Evolutionary conservation across 2,888 invertebrate species (phyloP).

Genomic region (Petrolisthes manimaculis): DNA sequence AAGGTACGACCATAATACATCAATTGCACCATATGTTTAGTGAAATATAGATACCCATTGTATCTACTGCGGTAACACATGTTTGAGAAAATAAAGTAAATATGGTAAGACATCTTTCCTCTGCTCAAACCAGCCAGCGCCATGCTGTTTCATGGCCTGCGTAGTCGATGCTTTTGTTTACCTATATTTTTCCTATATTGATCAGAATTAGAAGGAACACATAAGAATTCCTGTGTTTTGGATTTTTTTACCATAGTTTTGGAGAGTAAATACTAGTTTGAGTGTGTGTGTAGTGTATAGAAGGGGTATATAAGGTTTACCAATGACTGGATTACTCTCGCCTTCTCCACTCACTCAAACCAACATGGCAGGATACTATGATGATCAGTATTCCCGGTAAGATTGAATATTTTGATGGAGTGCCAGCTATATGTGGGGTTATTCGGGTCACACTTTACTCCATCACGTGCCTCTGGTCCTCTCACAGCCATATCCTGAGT

Average conservation of each 20-base stretch:
- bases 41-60: too few species aligned
- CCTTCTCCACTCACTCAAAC: not conserved
- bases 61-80: too few species aligned
- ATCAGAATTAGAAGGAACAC: not conserved
- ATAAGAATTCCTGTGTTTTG: not conserved
- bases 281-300: not conserved
- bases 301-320: not conserved
- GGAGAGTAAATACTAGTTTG: too few species aligned
- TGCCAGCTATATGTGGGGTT: not conserved
- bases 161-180: conserved; percentile 10
- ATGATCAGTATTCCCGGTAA: conserved; percentile 40
- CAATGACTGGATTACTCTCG: not conserved
- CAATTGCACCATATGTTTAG: too few species aligned
- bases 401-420: conserved; percentile 17
- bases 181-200: not conserved
- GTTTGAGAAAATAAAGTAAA: not conserved
- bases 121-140: conserved; percentile 8
- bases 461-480: too few species aligned
- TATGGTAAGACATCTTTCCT: not conserved
- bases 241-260: too few species aligned
- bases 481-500: too few species aligned
- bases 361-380: conserved; percentile 44
- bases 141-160: conserved; percentile 7
- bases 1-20: too few species aligned
- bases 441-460: not conserved